Conservation (phyloP, 2,113 vertebrate genomes). For the Silurus meridionalis region DNA sequence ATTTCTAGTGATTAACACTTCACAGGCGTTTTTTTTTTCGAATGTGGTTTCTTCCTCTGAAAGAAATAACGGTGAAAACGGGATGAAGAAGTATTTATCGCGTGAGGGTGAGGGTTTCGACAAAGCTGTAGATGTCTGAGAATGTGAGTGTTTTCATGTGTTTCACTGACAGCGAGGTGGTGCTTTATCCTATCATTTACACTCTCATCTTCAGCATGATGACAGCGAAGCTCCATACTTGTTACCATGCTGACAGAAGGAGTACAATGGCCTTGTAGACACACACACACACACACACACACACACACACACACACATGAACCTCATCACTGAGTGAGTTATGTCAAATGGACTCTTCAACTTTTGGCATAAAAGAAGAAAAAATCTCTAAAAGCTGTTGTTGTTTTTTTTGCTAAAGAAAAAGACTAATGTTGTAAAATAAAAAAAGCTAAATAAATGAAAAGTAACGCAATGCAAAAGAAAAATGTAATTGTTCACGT, state of each 20-base stretch:
- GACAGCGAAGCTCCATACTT: conserved; percentile 59
- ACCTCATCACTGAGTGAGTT: conserved; percentile 36
- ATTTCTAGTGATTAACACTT: background rate
- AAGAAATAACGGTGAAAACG: conserved; percentile 13
- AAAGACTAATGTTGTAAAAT: background rate
- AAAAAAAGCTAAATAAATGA: too few species aligned
- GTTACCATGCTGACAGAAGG: conserved; percentile 50
- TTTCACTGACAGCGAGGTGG: conserved; percentile 15
- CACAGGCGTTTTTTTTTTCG: background rate
- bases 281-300: conserved; percentile 17
- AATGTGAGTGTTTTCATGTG: conserved; percentile 47
- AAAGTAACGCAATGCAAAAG: too few species aligned
- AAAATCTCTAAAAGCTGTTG: background rate
- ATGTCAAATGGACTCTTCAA: conserved; percentile 26
- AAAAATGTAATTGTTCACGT: conserved; percentile 7
- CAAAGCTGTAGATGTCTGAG: background rate
- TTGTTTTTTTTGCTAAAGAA: background rate
- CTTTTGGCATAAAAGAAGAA: background rate
- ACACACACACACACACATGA: background rate
- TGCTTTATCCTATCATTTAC: conserved; percentile 32
- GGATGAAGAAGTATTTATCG: conserved; percentile 4
- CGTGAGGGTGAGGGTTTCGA: background rate
- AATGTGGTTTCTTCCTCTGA: conserved; percentile 1
- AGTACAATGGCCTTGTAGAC: conserved; percentile 33
- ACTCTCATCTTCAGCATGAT: conserved; percentile 52